Base-by-base conservation (phyloP, 2,113 vertebrate genomes). In the Dryoscopus gambensis region DNA sequence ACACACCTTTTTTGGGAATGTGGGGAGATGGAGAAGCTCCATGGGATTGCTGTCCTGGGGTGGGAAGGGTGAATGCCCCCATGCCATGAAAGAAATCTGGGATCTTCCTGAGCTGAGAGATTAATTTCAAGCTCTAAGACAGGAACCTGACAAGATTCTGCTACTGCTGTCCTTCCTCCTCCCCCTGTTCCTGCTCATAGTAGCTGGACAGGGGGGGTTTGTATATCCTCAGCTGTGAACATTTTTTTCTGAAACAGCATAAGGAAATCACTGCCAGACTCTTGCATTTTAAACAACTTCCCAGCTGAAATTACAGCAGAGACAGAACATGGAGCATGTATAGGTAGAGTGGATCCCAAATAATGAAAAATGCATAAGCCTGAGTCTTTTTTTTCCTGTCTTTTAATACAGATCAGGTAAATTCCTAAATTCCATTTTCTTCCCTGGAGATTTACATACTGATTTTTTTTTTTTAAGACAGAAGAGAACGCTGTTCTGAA, bases 341-440 rank as follows among this genome's bases (percentile, higher is more conserved):
- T 49, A 2, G 20, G 37, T 84, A 90, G 42, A 94, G 37, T 46
- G 28, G 47, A 18, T 70, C 63, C 39, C 1, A 0, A 80, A 74
- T 67, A 91, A 94, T 92, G 85, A 88, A 93, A 96, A 94, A 93
- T 63, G 64, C 64, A 71, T 87, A 70, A 90, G 52, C 23, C 18
- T 60, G n/a, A 63, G n/a, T 50, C 3, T 52, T 65, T 65, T 64
- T 46, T 33, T 15, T 1, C 7, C 24, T 76, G 17, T 21, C 63
- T 92, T 96, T 94, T 93, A 81, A 88, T 89, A 95, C 35, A 90
- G 42, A 82, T 42, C 94, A 90, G 84, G 87, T 92, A 91, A 91
- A 63, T 75, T 88, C 68, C 65, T 52, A 89, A 56, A n/a, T 94
- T 79, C 40, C 49, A 5, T 91, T 92, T 96, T 86, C 44, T 80